Evolutionary conservation across 2,113 vertebrate genomes (phyloP).

Genomic region (Corythornis cristatus): DNA sequence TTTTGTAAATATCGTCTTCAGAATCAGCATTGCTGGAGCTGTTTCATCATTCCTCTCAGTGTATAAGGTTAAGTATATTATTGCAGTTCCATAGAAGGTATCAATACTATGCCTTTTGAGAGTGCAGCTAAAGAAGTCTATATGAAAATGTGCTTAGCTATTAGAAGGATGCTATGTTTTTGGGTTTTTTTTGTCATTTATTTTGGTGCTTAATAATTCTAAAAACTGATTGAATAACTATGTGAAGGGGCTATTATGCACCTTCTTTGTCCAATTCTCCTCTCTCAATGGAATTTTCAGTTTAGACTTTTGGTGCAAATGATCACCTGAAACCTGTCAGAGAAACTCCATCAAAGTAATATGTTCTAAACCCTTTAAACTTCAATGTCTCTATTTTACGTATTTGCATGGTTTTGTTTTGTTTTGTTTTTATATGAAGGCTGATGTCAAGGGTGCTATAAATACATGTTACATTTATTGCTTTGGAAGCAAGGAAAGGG

Average conservation of each 20-base stretch:
- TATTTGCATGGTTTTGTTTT: not conserved
- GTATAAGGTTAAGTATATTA: not conserved
- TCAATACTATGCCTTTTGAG: not conserved
- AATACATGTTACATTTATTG: not conserved
- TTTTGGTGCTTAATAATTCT: not conserved
- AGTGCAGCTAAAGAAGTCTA: not conserved
- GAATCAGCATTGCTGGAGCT: not conserved
- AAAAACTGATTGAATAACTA: not conserved
- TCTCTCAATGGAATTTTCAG: not conserved
- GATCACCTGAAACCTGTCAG: not conserved
- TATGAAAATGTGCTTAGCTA: not conserved
- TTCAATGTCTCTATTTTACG: not conserved
- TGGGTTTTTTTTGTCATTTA: not conserved
- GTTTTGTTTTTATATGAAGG: not conserved
- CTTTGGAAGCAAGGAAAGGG: not conserved
- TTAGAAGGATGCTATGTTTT: not conserved
- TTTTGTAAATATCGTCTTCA: conserved; percentile 8
- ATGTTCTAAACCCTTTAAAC: not conserved
- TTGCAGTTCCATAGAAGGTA: not conserved
- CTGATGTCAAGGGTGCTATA: not conserved
- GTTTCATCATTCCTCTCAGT: not conserved
- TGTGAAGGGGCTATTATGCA: not conserved
- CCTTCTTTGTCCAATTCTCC: not conserved
- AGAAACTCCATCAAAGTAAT: not conserved
- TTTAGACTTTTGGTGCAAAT: not conserved